Evolutionary conservation across 2,888 invertebrate species (phyloP), one percentile per base, ranked within the genome.

Genomic region (Tiliacea citrago): DNA sequence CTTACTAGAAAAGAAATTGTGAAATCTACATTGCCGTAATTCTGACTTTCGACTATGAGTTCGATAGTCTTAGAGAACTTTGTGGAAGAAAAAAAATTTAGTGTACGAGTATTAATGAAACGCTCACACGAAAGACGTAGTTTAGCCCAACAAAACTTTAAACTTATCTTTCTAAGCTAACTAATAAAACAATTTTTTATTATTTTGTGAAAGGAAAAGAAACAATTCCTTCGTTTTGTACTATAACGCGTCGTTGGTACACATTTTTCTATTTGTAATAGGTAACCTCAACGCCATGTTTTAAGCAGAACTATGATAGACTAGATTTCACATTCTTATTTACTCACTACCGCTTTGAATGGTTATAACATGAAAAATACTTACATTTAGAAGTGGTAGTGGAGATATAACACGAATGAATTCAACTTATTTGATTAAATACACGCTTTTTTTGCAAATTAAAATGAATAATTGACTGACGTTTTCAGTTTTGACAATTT

Each of bases 391-490:
- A 39, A 62, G 13, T 69, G 49, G 53, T 58, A 53, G 45, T 42
- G 66, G 45, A 77, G 82, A 67, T 69, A 24, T 55, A 35, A 45
- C 24, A n/a, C 29, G 55, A 77, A 72, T 21, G 16, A 77, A 82
- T 57, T 60, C 66, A 67, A 69, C 42, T 39, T 18, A 49, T 9
- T 42, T 51, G n/a, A 47, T 0, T 49, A 81, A 82, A 51, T 67
- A 82, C 82, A 85, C 82, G 78, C 61, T 85, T 67, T 80, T 62
- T 55, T 29, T 39, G 21, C 60, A 61, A 81, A 60, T 45, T 67
- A 66, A 29, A 61, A 60, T 60, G 68, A 79, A 62, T 63, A 57
- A 45, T 73, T 18, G 16, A 66, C 35, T 71, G 85, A 84, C 81
- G 79, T 79, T 58, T 47, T 53, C 21, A 39, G 79, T 79, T 58